phyloP scores from a whole-genome alignment of 2,113 vertebrate species.

The Boleophthalmus pectinirostris region DNA sequence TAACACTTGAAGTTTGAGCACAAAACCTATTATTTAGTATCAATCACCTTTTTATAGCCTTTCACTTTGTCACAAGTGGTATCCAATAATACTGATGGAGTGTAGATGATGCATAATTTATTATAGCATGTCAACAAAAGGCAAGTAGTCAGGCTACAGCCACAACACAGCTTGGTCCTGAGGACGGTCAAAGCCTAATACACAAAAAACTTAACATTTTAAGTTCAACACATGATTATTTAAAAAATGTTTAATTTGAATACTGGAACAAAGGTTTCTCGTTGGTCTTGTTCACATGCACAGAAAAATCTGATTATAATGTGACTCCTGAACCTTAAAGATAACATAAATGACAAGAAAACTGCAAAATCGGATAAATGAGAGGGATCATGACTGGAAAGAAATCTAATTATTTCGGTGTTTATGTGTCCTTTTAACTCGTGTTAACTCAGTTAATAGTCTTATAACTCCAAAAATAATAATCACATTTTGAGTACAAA shows the following conservation, averaged over 20 bases:
- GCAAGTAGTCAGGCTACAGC: conserved; percentile 23
- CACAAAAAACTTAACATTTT: background rate
- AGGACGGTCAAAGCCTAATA: background rate
- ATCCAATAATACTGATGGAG: conserved; percentile 12
- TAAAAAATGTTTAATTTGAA: background rate
- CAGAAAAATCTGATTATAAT: too few species aligned
- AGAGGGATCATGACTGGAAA: too few species aligned
- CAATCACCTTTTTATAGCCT: background rate
- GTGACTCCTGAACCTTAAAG: too few species aligned
- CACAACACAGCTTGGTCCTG: background rate
- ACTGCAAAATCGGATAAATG: too few species aligned
- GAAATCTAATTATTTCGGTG: too few species aligned
- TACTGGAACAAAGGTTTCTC: background rate
- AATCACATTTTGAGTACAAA: too few species aligned
- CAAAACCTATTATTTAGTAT: background rate
- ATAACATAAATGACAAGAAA: too few species aligned
- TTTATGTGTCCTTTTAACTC: too few species aligned
- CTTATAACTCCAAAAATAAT: too few species aligned
- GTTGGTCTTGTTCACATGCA: too few species aligned
- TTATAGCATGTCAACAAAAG: conserved; percentile 18
- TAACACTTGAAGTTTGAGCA: background rate
- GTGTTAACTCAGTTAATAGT: too few species aligned
- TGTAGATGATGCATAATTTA: conserved; percentile 46
- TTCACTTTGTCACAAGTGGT: background rate
- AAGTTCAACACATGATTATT: background rate